Conservation (phyloP, 1,140 invertebrate genomes). For the Tetraneura akinire region DNA sequence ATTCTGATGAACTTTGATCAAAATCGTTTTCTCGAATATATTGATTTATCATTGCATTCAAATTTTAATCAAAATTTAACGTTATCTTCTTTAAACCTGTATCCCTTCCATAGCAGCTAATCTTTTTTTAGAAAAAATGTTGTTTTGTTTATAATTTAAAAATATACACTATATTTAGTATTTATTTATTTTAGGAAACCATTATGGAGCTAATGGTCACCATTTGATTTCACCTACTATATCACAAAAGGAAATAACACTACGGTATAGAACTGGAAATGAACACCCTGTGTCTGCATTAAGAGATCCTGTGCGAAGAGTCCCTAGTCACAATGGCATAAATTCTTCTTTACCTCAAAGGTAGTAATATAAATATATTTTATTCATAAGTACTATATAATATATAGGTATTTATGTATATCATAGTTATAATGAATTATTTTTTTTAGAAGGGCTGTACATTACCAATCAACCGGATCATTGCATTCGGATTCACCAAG, state of each 20-base stretch:
- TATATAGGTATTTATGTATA: background rate
- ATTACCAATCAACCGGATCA: constrained; percentile 83
- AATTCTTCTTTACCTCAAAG: constrained; percentile 56
- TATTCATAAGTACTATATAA: background rate
- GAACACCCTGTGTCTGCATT: constrained; percentile 51
- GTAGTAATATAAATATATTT: constrained; percentile 45
- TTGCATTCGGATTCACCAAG: constrained; percentile 82
- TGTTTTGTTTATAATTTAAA: too few species aligned
- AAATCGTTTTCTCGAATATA: too few species aligned
- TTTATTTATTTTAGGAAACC: constrained; percentile 13
- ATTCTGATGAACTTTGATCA: too few species aligned
- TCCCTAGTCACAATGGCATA: constrained; percentile 56
- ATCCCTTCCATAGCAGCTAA: too few species aligned
- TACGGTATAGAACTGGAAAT: constrained; percentile 53
- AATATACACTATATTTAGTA: too few species aligned
- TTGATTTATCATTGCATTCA: too few species aligned
- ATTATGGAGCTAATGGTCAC: constrained; percentile 37
- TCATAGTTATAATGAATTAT: background rate
- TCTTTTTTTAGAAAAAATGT: too few species aligned
- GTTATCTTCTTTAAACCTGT: too few species aligned
- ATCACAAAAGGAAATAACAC: constrained; percentile 51
- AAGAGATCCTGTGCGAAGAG: constrained; percentile 56
- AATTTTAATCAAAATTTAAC: too few species aligned
- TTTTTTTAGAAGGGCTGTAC: constrained; percentile 67
- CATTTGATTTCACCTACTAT: constrained; percentile 38